phyloP scores from a whole-genome alignment of 1,140 invertebrate genomes.

The Zaprionus lachaisei region DNA sequence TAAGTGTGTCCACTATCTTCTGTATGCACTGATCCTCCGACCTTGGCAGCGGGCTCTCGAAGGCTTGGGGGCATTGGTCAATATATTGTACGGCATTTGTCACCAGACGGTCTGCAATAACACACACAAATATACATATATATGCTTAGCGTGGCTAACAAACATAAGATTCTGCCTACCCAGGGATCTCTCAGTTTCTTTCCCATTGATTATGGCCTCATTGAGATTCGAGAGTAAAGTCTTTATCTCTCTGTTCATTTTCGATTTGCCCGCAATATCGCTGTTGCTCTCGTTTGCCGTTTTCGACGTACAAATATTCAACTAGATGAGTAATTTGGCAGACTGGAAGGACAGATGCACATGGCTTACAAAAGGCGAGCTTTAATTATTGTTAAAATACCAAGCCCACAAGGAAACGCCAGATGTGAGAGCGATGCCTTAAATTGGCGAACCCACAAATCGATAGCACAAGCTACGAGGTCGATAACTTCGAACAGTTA shows the following conservation, averaged over 20 bases:
- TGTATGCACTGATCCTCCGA: constrained; percentile 51
- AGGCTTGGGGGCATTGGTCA: constrained; percentile 40
- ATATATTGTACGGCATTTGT: constrained; percentile 60
- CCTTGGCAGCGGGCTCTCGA: constrained; percentile 29
- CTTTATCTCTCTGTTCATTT: not conserved
- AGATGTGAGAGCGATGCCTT: not conserved
- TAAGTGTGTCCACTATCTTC: constrained; percentile 19
- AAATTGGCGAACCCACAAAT: not conserved
- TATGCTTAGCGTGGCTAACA: not conserved
- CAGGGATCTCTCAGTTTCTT: not conserved
- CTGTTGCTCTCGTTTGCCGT: not conserved
- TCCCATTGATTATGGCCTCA: not conserved
- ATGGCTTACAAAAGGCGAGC: not conserved
- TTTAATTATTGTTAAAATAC: not conserved
- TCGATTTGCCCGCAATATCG: constrained; percentile 1
- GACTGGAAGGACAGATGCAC: not conserved
- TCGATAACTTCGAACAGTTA: not conserved
- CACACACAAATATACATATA: not conserved
- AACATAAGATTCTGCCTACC: not conserved
- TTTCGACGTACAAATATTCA: not conserved
- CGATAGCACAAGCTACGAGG: not conserved
- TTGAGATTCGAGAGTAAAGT: constrained; percentile 14
- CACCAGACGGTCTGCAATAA: constrained; percentile 26
- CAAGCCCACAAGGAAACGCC: not conserved
- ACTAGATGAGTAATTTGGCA: not conserved